These are phyloP conservation scores for Myocastor coypus DNA, from an alignment of 2,113 vertebrate genomes.

Conservation along the genomic window DNA sequence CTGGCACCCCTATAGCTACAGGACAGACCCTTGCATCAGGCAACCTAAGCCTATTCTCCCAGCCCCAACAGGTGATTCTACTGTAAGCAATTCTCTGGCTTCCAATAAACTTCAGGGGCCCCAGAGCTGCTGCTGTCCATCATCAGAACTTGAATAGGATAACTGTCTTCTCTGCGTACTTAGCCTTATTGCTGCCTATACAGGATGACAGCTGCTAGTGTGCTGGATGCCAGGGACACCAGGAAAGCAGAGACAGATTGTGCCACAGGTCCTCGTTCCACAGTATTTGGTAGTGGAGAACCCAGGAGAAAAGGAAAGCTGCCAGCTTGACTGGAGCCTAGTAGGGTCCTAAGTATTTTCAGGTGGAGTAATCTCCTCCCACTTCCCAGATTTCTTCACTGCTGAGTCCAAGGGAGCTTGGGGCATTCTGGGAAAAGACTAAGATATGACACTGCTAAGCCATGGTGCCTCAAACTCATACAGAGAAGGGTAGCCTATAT, in stretches of 20 bases:
- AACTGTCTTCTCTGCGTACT: conserved; percentile 53
- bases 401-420: conserved; percentile 59
- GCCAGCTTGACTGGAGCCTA: neutral
- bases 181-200: neutral
- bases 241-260: neutral
- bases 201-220: neutral
- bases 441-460: neutral
- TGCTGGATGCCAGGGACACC: neutral
- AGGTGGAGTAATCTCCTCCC: neutral
- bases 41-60: neutral
- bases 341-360: conserved; percentile 41
- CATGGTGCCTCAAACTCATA: neutral
- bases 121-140: conserved; percentile 30
- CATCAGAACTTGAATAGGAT: conserved; percentile 18
- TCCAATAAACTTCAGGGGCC: neutral
- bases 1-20: neutral
- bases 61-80: neutral
- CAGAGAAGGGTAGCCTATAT: neutral
- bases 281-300: neutral
- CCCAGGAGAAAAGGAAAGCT: conserved; percentile 5
- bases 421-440: conserved; percentile 36
- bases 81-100: neutral
- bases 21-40: neutral
- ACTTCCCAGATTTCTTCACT: conserved; percentile 14
- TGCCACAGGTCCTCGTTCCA: neutral